These are phyloP conservation scores for Drosophila meridiana DNA, from an alignment of 2,888 invertebrate species.

Conservation along the genomic window DNA sequence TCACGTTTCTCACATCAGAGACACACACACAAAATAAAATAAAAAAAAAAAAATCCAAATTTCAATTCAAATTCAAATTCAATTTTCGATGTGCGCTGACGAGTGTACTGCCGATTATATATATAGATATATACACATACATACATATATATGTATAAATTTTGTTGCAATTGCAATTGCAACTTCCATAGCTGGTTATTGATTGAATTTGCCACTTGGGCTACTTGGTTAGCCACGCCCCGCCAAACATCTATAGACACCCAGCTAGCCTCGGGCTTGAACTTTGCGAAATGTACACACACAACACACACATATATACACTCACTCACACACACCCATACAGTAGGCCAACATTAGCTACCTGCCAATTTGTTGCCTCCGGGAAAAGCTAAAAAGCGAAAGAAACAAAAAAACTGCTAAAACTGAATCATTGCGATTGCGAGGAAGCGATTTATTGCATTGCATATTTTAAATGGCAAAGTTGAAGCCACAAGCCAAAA, in stretches of 20 bases:
- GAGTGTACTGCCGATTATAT: not conserved
- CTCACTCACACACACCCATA: conserved; percentile 10
- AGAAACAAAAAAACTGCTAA: conserved; percentile 16
- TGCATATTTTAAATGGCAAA: conserved; percentile 65
- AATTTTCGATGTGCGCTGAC: conserved; percentile 38
- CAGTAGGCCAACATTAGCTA: conserved; percentile 37
- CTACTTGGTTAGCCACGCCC: conserved; percentile 59
- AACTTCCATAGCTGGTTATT: conserved; percentile 64
- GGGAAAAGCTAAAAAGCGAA: conserved; percentile 30
- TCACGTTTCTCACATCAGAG: conserved; percentile 74
- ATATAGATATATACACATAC: not conserved
- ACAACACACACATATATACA: conserved; percentile 16
- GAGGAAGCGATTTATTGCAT: conserved; percentile 26
- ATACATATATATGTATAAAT: not conserved
- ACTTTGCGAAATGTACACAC: conserved; percentile 38
- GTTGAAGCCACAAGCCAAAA: conserved; percentile 49
- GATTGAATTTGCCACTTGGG: conserved; percentile 71
- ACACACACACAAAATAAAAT: not conserved
- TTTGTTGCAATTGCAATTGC: conserved; percentile 35
- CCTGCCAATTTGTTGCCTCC: conserved; percentile 61
- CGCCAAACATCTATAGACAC: conserved; percentile 21
- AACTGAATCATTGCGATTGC: conserved; percentile 67
- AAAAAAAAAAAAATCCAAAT: conserved; percentile 23
- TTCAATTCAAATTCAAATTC: conserved; percentile 45
- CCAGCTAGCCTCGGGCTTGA: conserved; percentile 57